Conservation (phyloP, 2,888 invertebrate genomes). For the Lepas anatifera region DNA sequence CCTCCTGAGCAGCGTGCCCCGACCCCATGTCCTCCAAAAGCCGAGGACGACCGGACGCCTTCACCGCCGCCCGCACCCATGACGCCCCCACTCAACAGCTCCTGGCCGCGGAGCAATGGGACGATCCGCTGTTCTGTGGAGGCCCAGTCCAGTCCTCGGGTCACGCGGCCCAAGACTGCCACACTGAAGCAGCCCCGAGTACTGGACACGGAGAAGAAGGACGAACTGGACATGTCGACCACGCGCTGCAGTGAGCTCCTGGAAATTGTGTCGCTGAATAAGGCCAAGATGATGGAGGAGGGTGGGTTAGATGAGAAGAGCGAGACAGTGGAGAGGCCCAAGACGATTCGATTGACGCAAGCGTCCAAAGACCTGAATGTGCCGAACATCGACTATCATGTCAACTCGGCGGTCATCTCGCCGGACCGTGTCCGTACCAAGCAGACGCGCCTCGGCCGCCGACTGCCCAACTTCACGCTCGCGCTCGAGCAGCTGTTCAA, state of each 20-base stretch:
- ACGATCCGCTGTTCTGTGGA: not conserved
- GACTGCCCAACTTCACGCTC: constrained; percentile 4
- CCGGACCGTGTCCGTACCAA: not conserved
- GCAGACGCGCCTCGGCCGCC: not conserved
- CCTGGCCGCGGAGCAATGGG: not conserved
- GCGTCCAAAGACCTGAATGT: not conserved
- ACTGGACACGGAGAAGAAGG: constrained; percentile 40
- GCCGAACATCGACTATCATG: not conserved
- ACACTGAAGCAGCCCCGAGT: constrained; percentile 44
- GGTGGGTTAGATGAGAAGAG: not conserved
- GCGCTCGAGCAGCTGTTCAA: not conserved
- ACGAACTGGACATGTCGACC: constrained; percentile 43
- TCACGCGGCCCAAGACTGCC: constrained; percentile 41
- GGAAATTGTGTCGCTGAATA: constrained; percentile 34
- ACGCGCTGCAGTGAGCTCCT: constrained; percentile 42
- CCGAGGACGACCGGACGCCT: not conserved
- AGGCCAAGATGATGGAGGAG: constrained; percentile 25
- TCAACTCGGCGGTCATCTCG: not conserved
- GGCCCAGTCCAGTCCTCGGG: not conserved
- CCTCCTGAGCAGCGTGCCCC: not conserved
- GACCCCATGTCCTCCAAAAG: not conserved
- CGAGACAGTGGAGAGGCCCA: not conserved
- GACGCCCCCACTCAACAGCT: not conserved
- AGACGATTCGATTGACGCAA: not conserved
- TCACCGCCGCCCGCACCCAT: not conserved